Base-by-base conservation (phyloP, 2,113 vertebrate genomes). In the Percopsis transmontana region DNA sequence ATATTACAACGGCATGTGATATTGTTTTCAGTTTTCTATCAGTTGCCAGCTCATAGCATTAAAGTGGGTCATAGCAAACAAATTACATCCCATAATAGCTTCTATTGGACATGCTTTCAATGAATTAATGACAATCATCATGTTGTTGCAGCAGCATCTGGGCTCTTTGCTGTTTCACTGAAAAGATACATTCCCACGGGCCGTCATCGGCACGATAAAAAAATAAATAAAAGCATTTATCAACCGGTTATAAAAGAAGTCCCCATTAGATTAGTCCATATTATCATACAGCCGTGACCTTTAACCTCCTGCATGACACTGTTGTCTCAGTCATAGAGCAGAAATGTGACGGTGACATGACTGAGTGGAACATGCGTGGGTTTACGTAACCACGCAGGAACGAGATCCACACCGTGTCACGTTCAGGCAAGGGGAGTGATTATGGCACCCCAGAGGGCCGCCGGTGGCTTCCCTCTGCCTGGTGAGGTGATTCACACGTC, bases 341-440 rank as follows among this genome's bases (percentile, higher is more conserved):
- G 85, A 92, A 94, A 93, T 91, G 91, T 87, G 87, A 63, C 24
- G 13, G 38, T 21, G 59, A 70, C 51, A 19, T 59, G 73, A 76
- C 65, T 66, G 59, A 62, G 61, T 10, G 68, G 82, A 91, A 82
- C 91, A 90, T 86, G 85, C 19, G 59, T 45, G 54, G 53, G 60
- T 42, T 18, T 19, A 72, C 53, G 9, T 40, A 15, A 47, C 61
- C 69, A 44, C 60, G 55, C 58, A 92, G 91, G 82, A 92, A 68
- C 87, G 59, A 80, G 75, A 76, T 66, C 85, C 92, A 92, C 27
- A 7, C 27, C 27, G 27, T 33, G 27, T 33, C 27, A 33, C 27
- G 8, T 47, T n/a, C 16, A 47, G 3, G 45, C 45, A 15, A 47
- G 45, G 14, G n/a, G 16, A 7, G n/a, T 16, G 13, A 47, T n/a